phyloP scores from a whole-genome alignment of 1,140 invertebrate species.

The Papilio machaon region DNA sequence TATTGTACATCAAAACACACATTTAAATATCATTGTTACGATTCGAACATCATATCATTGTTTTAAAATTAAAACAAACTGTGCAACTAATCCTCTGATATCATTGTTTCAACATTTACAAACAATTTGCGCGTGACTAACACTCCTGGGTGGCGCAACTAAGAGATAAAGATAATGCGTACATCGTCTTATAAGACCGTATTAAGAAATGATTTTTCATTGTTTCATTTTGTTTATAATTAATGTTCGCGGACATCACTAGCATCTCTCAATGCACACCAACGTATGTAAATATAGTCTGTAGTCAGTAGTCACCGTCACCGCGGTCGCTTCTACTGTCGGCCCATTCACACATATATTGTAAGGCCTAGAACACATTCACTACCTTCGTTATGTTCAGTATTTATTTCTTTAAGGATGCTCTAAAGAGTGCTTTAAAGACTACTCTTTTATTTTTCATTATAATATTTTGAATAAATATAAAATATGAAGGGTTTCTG shows the following conservation, averaged over 20 bases:
- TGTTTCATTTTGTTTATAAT: constrained; percentile 15
- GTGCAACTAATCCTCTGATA: not conserved
- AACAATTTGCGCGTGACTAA: constrained; percentile 11
- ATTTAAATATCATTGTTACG: not conserved
- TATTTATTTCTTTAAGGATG: not conserved
- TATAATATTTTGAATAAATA: no score
- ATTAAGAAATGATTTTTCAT: not conserved
- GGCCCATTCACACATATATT: constrained; percentile 14
- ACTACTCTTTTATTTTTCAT: not conserved
- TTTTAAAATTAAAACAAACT: constrained; percentile 6
- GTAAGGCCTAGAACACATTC: not conserved
- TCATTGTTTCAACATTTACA: constrained; percentile 9
- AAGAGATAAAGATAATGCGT: constrained; percentile 9
- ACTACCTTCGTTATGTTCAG: constrained; percentile 2
- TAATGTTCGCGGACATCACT: constrained; percentile 18
- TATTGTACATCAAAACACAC: no score
- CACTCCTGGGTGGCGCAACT: not conserved
- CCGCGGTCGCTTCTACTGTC: not conserved
- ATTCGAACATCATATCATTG: not conserved
- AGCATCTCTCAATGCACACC: constrained; percentile 2
- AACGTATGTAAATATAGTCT: constrained; percentile 1
- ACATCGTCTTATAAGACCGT: not conserved
- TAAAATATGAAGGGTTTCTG: no score
- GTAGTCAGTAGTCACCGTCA: constrained; percentile 2
- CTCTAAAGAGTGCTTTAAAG: no score